Base-by-base conservation (phyloP, 1,140 invertebrate genomes). In the Drosophila willistoni region DNA sequence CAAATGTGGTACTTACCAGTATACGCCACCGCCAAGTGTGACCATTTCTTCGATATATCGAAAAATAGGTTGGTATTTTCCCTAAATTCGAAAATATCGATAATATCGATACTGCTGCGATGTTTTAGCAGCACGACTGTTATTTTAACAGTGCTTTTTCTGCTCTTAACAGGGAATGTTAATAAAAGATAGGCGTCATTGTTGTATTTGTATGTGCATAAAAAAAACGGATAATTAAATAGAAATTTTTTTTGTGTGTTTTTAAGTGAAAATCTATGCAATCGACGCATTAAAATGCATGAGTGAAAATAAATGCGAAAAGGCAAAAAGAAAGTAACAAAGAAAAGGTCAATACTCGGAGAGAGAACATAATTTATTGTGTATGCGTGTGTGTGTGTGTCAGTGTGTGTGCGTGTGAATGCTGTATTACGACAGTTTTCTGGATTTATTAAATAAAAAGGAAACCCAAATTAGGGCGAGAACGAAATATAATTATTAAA, bases 331-430 rank as follows among this genome's bases (percentile, higher is more conserved):
- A 63, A 44, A 63, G 39, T 39, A 44, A 44, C 44, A 44, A 44
- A 51, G 44, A 51, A 44, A 44, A 63, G 44, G 39, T 63, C 44
- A 39, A 17, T 44, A 63, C 17, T 33, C 44, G 22, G 19, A 29
- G 19, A 42, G 19, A 63, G 44, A 59, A 34, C 56, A 39, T 39
- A 59, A 59, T 59, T 36, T 59, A 59, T 59, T 59, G 56, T 59
- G 56, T 63, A 63, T 44, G 44, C 25, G 22, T 62, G 42, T 63
- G 17, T 33, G 34, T 14, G 34, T 41, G 41, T 62, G 59, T 33
- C 19, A 7, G 59, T 61, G 39, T 36, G 34, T 41, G 41, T 62
- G 59, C 39, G 12, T 17, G 41, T 62, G 22, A 62, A 14, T 25
- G 41, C 34, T 51, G 44, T 51, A 51, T 51, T 51, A 51, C 44